Conservation (phyloP, 2,888 invertebrate genomes). For the Cepaea hortensis region DNA sequence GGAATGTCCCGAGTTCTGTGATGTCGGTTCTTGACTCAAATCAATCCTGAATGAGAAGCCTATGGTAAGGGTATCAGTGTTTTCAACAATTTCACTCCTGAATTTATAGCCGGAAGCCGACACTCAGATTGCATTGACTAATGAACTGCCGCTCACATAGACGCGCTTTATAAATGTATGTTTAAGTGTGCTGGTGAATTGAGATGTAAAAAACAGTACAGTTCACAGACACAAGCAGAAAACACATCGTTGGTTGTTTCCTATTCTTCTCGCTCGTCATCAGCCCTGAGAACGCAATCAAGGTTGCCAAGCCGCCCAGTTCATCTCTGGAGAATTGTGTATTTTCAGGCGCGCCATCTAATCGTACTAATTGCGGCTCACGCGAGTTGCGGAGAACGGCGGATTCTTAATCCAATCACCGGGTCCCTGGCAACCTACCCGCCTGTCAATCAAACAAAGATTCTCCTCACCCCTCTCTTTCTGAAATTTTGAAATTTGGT, state of each 20-base stretch:
- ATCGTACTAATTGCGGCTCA: constrained; percentile 39
- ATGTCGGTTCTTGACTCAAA: no score
- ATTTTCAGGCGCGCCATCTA: constrained; percentile 32
- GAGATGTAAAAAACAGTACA: not conserved
- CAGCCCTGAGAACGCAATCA: constrained; percentile 15
- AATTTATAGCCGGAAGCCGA: no score
- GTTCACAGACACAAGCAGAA: not conserved
- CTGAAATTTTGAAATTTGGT: not conserved
- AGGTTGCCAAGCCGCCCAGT: not conserved
- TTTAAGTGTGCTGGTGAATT: not conserved
- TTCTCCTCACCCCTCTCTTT: not conserved
- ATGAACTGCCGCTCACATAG: no score
- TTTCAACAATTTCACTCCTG: no score
- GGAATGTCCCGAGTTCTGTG: no score
- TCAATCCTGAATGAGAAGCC: no score
- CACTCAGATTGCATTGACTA: no score
- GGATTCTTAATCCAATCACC: constrained; percentile 30
- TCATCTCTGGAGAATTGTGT: constrained; percentile 26
- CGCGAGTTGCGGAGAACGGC: constrained; percentile 13
- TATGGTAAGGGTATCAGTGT: no score
- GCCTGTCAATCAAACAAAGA: constrained; percentile 32
- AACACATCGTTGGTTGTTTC: not conserved
- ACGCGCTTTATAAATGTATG: not conserved
- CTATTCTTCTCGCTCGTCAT: constrained; percentile 4
- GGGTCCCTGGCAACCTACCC: constrained; percentile 28